phyloP scores from a whole-genome alignment of 1,140 invertebrate species.

The Papilio polyxenes region DNA sequence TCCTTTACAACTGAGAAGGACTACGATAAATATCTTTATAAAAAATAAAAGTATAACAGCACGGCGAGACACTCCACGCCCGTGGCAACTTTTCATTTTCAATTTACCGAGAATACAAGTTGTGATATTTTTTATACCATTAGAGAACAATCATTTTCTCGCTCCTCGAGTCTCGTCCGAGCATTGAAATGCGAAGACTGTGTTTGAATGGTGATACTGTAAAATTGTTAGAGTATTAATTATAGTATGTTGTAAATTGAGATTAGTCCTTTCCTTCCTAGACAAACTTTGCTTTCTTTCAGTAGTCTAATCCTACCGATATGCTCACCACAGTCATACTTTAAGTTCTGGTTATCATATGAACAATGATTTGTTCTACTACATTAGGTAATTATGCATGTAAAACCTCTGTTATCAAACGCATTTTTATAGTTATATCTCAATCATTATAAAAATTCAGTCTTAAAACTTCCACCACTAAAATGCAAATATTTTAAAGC shows the following conservation, averaged over 20 bases:
- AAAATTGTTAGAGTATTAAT: not conserved
- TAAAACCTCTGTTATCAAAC: not conserved
- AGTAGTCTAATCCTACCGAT: no score
- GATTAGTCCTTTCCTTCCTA: not conserved
- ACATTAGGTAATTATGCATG: no score
- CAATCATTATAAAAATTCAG: not conserved
- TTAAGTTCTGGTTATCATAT: no score
- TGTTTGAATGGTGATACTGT: not conserved
- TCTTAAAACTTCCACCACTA: not conserved
- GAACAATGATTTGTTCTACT: no score
- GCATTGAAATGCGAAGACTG: not conserved
- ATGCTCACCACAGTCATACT: no score
- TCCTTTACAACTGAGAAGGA: not conserved
- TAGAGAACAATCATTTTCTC: slow-evolving; percentile 5
- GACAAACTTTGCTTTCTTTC: not conserved
- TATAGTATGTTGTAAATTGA: not conserved
- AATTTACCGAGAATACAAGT: slow-evolving; percentile 17
- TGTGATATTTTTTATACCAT: slow-evolving; percentile 17
- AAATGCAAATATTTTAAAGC: no score
- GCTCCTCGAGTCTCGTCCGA: not conserved
- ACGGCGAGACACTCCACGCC: not conserved
- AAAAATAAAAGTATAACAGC: not conserved
- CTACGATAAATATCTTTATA: not conserved
- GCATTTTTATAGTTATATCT: not conserved
- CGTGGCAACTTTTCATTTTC: slow-evolving; percentile 19